Conservation (phyloP, 2,113 vertebrate species). For the Corynorhinus townsendii region DNA sequence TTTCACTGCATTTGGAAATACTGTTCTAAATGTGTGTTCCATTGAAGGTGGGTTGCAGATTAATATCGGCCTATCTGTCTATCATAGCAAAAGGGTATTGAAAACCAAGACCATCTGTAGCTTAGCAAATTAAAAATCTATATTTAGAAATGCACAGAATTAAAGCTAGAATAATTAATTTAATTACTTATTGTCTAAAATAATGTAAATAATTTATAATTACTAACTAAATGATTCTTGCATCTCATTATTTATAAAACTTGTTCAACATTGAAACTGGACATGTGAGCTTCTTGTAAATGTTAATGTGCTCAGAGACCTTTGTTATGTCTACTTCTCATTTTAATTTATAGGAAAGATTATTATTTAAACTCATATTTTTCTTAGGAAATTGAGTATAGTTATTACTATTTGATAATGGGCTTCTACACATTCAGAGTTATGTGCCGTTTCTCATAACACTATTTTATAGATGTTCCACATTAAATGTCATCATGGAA, state of each 20-base stretch:
- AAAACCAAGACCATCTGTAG: neutral
- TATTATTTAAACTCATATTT: constrained; percentile 71
- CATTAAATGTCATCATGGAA: neutral
- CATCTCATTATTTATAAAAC: constrained; percentile 49
- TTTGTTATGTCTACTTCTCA: constrained; percentile 60
- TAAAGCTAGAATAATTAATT: constrained; percentile 46
- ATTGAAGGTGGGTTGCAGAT: neutral
- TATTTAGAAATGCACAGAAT: constrained; percentile 45
- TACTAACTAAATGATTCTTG: constrained; percentile 39
- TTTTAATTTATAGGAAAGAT: constrained; percentile 54
- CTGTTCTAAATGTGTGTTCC: neutral
- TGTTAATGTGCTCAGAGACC: constrained; percentile 62
- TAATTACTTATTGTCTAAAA: constrained; percentile 38
- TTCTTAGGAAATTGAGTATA: constrained; percentile 50
- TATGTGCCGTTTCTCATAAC: neutral
- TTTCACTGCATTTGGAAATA: neutral
- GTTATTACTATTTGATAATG: constrained; percentile 40
- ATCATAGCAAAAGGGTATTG: neutral
- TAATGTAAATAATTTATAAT: constrained; percentile 58
- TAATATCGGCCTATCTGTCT: neutral
- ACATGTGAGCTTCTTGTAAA: constrained; percentile 69
- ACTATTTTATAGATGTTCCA: neutral
- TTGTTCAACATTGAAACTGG: constrained; percentile 56
- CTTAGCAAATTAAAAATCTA: constrained; percentile 22
- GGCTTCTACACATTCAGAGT: neutral